Evolutionary conservation across 2,888 invertebrate species (phyloP).

Genomic region (Diaphora mendica): DNA sequence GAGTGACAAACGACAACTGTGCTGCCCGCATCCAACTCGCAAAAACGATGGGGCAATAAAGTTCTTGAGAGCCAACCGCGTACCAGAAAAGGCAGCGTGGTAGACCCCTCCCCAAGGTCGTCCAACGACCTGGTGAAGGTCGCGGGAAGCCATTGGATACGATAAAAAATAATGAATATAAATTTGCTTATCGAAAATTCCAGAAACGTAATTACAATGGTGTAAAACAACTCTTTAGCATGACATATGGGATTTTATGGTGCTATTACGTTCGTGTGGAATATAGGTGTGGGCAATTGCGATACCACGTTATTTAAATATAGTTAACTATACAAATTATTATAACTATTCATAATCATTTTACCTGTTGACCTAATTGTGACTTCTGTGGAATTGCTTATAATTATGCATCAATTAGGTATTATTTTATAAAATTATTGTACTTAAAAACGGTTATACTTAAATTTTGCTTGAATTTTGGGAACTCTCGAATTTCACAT

Average conservation of each 20-base stretch:
- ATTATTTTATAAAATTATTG: background rate
- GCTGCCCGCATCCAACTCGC: too few species aligned
- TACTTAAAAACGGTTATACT: background rate
- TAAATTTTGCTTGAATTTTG: background rate
- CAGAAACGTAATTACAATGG: background rate
- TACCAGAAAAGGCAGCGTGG: too few species aligned
- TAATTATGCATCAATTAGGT: constrained; percentile 9
- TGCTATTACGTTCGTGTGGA: constrained; percentile 44
- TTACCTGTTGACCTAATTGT: constrained; percentile 51
- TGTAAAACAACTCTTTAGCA: constrained; percentile 38
- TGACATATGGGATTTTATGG: constrained; percentile 18
- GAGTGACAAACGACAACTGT: too few species aligned
- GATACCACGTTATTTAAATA: constrained; percentile 27
- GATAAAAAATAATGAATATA: background rate
- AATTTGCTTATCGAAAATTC: background rate
- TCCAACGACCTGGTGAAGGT: too few species aligned
- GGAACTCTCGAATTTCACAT: background rate
- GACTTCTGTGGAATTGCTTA: constrained; percentile 18
- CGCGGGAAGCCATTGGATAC: too few species aligned
- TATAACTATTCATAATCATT: constrained; percentile 43
- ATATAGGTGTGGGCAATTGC: constrained; percentile 38
- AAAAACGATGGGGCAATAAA: too few species aligned
- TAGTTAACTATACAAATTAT: constrained; percentile 24
- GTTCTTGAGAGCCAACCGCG: too few species aligned
- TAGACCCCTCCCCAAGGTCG: too few species aligned